phyloP scores from a whole-genome alignment of 2,797 vertebrate species.

The Anniella stebbinsi region DNA sequence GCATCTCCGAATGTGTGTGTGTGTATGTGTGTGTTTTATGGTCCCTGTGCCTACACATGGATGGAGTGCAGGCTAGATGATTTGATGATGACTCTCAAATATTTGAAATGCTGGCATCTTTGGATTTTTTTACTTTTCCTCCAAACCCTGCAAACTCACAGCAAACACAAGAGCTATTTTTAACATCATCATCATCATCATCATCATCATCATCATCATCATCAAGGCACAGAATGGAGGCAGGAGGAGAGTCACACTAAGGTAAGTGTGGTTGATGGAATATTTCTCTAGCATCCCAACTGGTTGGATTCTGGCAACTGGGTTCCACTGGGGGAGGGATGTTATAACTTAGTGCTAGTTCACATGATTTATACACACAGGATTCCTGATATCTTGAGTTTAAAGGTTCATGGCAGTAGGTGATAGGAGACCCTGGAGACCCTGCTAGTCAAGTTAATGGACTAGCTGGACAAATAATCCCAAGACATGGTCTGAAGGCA shows the following conservation, averaged over 20 bases:
- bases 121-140: no score
- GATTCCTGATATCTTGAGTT: background rate
- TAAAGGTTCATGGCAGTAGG: background rate
- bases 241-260: background rate
- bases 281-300: background rate
- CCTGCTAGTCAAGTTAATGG: background rate
- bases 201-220: no score
- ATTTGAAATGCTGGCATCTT: background rate
- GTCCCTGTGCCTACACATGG: no score
- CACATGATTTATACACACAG: background rate
- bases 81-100: background rate
- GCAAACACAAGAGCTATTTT: no score
- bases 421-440: background rate
- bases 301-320: background rate
- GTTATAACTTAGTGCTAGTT: background rate
- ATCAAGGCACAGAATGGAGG: background rate
- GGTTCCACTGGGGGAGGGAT: background rate
- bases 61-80: background rate
- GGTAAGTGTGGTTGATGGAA: background rate
- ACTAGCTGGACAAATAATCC: no score
- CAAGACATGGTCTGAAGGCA: no score
- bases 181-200: no score
- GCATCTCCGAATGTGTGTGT: background rate
- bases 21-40: background rate
- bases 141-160: no score